Evolutionary conservation across 1,140 invertebrate genomes (phyloP).

Genomic region (Drosophila nikananu): DNA sequence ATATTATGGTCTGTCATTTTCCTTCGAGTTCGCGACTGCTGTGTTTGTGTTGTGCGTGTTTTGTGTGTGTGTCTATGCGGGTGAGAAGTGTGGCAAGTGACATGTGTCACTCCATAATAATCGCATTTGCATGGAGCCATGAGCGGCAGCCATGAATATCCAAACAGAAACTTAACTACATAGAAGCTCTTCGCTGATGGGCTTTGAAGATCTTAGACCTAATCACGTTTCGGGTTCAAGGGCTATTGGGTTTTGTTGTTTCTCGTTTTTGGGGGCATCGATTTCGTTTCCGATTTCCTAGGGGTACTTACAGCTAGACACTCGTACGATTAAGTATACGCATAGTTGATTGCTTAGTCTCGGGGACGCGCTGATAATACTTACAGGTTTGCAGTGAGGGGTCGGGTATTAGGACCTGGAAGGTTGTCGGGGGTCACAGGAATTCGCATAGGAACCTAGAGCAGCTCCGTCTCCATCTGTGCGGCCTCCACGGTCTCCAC

Average conservation of each 20-base stretch:
- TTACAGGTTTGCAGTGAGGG: constrained; percentile 62
- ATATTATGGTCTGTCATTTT: not conserved
- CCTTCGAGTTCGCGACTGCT: not conserved
- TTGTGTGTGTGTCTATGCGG: constrained; percentile 16
- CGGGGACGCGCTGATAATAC: constrained; percentile 63
- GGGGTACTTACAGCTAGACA: constrained; percentile 44
- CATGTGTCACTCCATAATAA: constrained; percentile 59
- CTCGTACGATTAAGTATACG: constrained; percentile 71
- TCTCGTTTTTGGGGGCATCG: not conserved
- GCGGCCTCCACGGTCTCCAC: constrained; percentile 77
- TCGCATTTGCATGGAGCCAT: constrained; percentile 50
- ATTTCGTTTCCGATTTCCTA: constrained; percentile 27
- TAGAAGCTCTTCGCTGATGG: constrained; percentile 69
- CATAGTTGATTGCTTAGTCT: constrained; percentile 68
- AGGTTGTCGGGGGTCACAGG: not conserved
- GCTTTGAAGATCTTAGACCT: constrained; percentile 74
- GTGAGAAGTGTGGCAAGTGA: constrained; percentile 46
- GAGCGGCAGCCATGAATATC: constrained; percentile 48
- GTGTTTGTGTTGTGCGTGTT: constrained; percentile 27
- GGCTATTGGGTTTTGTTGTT: not conserved
- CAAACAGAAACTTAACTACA: constrained; percentile 61
- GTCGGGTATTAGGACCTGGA: constrained; percentile 16
- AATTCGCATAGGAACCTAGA: constrained; percentile 70
- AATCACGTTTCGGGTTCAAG: constrained; percentile 68
- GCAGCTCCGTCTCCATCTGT: constrained; percentile 77